These are phyloP conservation scores for Esperia sulphurella DNA, from an alignment of 2,888 invertebrate species.

Conservation along the genomic window DNA sequence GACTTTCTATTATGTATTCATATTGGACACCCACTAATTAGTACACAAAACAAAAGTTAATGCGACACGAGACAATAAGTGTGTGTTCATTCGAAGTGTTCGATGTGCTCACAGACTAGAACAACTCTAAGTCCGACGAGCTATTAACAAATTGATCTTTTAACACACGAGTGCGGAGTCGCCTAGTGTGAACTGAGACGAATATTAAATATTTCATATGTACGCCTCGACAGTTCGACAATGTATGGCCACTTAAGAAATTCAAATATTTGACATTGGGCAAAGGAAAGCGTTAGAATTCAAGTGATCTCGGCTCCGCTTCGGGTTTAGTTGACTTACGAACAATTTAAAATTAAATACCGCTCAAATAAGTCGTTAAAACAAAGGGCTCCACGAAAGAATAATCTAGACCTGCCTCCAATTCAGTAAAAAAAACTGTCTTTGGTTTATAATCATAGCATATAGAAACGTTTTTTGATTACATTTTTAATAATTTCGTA, in stretches of 20 bases:
- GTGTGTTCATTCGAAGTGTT: conserved; percentile 49
- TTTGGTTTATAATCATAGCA: too few relatives aligned
- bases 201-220: conserved; percentile 69
- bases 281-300: conserved; percentile 79
- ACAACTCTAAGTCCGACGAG: conserved; percentile 21
- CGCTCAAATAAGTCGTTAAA: conserved; percentile 68
- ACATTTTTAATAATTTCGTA: too few relatives aligned
- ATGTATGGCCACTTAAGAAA: conserved; percentile 76
- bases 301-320: conserved; percentile 73
- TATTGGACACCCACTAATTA: conserved; percentile 77
- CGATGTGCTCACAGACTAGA: conserved; percentile 50
- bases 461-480: too few relatives aligned
- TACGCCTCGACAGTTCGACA: conserved; percentile 67
- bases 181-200: conserved; percentile 52
- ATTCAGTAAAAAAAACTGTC: too few relatives aligned
- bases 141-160: conserved; percentile 42
- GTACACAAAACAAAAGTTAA: conserved; percentile 68
- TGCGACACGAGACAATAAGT: conserved; percentile 62
- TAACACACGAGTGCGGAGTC: conserved; percentile 39
- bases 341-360: conserved; percentile 75
- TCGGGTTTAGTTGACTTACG: conserved; percentile 70
- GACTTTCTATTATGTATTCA: conserved; percentile 76
- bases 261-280: conserved; percentile 76
- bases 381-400: conserved; percentile 46
- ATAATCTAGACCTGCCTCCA: conserved; percentile 33